Percentiles rank a stretch among this genome's conserved stretches.
These are phyloP conservation scores for Cylas formicarius DNA, from an alignment of 1,140 invertebrate species.

Conservation along the genomic window DNA sequence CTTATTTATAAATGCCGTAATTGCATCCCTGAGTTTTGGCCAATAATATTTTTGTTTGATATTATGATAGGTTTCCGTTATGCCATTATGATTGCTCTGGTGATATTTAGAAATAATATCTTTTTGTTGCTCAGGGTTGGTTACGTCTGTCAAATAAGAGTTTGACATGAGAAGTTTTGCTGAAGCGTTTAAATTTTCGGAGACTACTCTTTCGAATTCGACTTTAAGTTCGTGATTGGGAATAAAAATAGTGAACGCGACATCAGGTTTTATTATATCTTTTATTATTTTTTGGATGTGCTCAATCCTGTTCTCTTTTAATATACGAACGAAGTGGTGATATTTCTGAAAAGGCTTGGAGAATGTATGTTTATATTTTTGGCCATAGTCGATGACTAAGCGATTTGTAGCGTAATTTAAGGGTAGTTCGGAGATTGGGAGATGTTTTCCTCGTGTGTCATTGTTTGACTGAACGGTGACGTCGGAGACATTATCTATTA, in stretches of 20 bases:
- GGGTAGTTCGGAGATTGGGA: slow-evolving; percentile 9
- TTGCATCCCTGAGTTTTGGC: slow-evolving; percentile 14
- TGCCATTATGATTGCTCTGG: slow-evolving; percentile 18
- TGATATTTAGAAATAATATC: slow-evolving; percentile 13
- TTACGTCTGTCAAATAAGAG: slow-evolving; percentile 1
- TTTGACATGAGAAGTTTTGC: slow-evolving; percentile 1
- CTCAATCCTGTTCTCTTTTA: not conserved
- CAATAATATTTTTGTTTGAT: slow-evolving; percentile 21
- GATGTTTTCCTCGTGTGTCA: slow-evolving; percentile 3
- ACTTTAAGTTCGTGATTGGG: slow-evolving; percentile 5
- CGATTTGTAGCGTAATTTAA: slow-evolving; percentile 8
- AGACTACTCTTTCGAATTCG: slow-evolving; percentile 10
- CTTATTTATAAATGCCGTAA: slow-evolving; percentile 14
- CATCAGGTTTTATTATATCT: slow-evolving; percentile 8
- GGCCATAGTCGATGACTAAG: slow-evolving; percentile 7
- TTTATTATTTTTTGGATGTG: slow-evolving; percentile 4
- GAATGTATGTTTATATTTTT: slow-evolving; percentile 1
- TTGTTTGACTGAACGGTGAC: slow-evolving; percentile 6
- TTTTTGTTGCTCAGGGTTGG: slow-evolving; percentile 7
- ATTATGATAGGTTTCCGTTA: slow-evolving; percentile 19
- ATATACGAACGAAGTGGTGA: slow-evolving; percentile 5
- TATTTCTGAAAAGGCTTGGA: slow-evolving; percentile 10
- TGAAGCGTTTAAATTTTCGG: not conserved
- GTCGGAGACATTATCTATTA: slow-evolving; percentile 2
- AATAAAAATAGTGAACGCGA: slow-evolving; percentile 10